phyloP scores from a whole-genome alignment of 2,113 vertebrate genomes.

The Psettodes erumei region DNA sequence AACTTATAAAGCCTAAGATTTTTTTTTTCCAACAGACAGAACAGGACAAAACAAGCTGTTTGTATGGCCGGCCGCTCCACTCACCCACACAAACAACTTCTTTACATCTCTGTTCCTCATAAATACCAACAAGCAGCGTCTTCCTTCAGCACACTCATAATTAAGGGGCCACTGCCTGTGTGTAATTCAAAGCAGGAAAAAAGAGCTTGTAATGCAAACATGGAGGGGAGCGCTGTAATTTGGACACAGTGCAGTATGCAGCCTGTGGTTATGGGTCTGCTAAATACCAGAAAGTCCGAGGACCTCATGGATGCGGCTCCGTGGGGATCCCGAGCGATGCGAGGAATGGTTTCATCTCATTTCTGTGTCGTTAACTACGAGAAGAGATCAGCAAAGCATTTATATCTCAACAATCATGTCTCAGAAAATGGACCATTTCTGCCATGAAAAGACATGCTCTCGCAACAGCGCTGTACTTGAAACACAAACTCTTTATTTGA shows the following conservation, averaged over 20 bases:
- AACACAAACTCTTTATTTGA: slow-evolving; percentile 77
- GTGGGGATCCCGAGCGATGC: background rate
- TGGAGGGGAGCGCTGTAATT: slow-evolving; percentile 41
- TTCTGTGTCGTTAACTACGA: slow-evolving; percentile 2
- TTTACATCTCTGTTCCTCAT: slow-evolving; percentile 42
- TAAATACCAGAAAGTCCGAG: background rate
- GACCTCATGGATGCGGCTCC: background rate
- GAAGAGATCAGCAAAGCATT: slow-evolving; percentile 7
- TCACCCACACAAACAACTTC: slow-evolving; percentile 17
- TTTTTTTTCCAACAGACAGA: slow-evolving; percentile 6
- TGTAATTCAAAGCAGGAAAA: slow-evolving; percentile 61
- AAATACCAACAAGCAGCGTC: slow-evolving; percentile 57
- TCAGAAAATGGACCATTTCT: background rate
- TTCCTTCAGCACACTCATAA: slow-evolving; percentile 47
- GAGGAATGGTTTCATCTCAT: background rate
- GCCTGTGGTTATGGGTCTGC: slow-evolving; percentile 5
- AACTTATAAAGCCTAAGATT: background rate
- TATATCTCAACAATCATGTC: too few species aligned
- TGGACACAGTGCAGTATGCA: slow-evolving; percentile 27
- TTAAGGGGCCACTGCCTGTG: slow-evolving; percentile 37
- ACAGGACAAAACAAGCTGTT: slow-evolving; percentile 32
- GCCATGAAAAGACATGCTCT: background rate
- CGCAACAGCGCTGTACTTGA: slow-evolving; percentile 22
- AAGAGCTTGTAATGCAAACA: slow-evolving; percentile 54
- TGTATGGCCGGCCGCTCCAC: slow-evolving; percentile 7